Base-by-base conservation (phyloP, 2,113 vertebrate genomes). In the Pedionomus torquatus region DNA sequence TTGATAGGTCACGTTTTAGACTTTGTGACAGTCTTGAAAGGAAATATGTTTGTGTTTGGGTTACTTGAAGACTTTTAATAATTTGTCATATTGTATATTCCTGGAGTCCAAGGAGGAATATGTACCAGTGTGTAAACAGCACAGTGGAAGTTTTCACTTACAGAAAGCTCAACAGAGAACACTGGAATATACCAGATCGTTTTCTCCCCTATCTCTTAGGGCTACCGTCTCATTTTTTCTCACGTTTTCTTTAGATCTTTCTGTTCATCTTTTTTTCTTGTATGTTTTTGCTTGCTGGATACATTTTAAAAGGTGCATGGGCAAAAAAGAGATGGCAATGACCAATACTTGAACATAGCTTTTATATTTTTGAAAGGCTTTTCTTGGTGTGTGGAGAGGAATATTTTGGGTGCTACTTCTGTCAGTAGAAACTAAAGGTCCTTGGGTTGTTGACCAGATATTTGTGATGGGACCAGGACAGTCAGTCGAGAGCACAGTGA, bases 1-100 rank as follows among this genome's bases (percentile, higher is more conserved):
- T 39, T 87, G 52, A 51, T 92, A 83, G 71, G 24, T 64, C 60
- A 26, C 57, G 48, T 49, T 83, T 90, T 88, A 20, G 77, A 74
- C 43, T 92, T 39, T n/a, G 51, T 46, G 44, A 30, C 49, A 49
- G 35, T 51, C 71, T 78, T 89, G 39, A 89, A 78, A 84, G 25
- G 15, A 57, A 65, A 89, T 60, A 31, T 70, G 10, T 68, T 93
- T 71, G 28, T 78, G 58, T 92, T 64, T 78, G 48, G 16, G 28
- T 90, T 79, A 77, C 68, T n/a, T 81, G 68, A 95, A 81, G 48
- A 37, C 57, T 63, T 89, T 33, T 48, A 81, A 46, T 83, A 51
- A 70, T 93, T 83, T 81, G 68, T 87, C 20, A 31, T 88, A 17
- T 39, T 86, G 37, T 77, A 13, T 79, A 61, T 65, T 43, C 17